phyloP scores from a whole-genome alignment of 2,797 vertebrate species.

The Helicolenus hilgendorfi region DNA sequence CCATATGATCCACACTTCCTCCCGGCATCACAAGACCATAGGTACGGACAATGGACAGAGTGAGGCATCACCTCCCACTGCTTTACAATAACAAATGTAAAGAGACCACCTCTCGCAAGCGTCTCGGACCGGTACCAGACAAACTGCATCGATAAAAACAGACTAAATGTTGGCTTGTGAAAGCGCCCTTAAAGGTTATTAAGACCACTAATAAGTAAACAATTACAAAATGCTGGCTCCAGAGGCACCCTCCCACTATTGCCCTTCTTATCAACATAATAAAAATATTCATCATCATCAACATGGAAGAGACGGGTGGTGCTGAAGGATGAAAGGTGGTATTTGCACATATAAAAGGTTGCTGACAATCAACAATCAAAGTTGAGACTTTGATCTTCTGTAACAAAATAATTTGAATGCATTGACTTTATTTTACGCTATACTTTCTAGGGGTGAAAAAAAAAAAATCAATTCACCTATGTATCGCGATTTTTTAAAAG shows the following conservation, averaged over 20 bases:
- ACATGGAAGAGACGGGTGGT: not conserved
- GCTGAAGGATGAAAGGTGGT: not conserved
- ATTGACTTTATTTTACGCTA: not conserved
- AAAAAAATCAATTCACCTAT: too few relatives aligned
- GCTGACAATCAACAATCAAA: not conserved
- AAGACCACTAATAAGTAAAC: not conserved
- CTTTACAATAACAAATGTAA: too few relatives aligned
- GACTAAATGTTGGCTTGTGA: too few relatives aligned
- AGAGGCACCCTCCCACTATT: not conserved
- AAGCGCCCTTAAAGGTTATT: not conserved
- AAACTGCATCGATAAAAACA: too few relatives aligned
- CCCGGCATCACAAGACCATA: not conserved
- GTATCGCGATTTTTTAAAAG: too few relatives aligned
- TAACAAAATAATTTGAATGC: not conserved
- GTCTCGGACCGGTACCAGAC: too few relatives aligned
- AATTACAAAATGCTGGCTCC: not conserved
- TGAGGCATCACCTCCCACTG: too few relatives aligned
- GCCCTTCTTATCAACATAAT: not conserved
- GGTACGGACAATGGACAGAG: not conserved
- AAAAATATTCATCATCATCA: too few relatives aligned
- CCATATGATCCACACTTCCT: not conserved
- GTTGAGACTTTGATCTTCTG: not conserved
- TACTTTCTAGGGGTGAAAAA: too few relatives aligned
- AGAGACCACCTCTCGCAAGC: too few relatives aligned
- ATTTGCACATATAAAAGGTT: not conserved